phyloP scores from a whole-genome alignment of 1,140 invertebrate species.

The Penaeus chinensis region DNA sequence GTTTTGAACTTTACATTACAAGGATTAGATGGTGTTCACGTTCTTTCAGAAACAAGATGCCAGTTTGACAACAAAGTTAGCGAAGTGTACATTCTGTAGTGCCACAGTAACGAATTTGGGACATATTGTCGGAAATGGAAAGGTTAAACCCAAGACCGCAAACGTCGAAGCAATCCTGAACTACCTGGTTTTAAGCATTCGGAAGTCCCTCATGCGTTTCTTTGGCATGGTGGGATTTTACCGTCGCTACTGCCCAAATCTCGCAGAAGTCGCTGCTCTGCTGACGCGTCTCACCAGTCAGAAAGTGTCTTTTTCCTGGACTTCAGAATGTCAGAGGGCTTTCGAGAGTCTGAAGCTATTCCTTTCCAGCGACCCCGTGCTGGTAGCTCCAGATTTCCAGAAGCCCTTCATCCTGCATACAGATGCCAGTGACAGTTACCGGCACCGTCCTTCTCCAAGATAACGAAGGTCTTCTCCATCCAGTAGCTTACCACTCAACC shows the following conservation, averaged over 20 bases:
- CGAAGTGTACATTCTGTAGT: no score
- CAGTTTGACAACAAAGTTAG: no score
- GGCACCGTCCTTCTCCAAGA: background rate
- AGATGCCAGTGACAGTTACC: background rate
- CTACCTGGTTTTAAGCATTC: no score
- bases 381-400: background rate
- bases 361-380: background rate
- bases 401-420: background rate
- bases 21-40: no score
- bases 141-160: slow-evolving; percentile 1
- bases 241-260: background rate
- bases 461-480: background rate
- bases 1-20: no score
- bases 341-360: background rate
- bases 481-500: background rate
- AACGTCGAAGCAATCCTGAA: slow-evolving; percentile 10
- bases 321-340: no score
- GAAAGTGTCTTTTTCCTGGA: slow-evolving; percentile 1
- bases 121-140: background rate
- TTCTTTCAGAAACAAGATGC: no score
- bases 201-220: no score
- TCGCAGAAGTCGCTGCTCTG: slow-evolving; percentile 8
- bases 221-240: no score
- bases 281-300: background rate
- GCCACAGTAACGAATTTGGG: no score